Evolutionary conservation across 2,888 invertebrate genomes (phyloP), one percentile per base, ranked within the genome.

Genomic region (Drosophila barbarae): DNA sequence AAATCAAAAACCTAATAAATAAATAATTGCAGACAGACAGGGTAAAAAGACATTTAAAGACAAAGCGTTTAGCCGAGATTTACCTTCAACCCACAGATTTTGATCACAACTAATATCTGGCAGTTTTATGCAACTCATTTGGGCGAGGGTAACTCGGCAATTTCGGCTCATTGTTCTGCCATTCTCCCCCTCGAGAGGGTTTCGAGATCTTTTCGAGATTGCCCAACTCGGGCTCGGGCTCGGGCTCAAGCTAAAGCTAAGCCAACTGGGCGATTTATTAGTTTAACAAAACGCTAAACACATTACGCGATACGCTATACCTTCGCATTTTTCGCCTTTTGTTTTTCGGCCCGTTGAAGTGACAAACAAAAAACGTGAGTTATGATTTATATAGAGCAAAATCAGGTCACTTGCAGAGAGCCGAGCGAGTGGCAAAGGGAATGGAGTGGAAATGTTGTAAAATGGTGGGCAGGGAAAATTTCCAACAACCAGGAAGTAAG

Each of bases 281-380:
- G 65, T 61, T 51, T 64, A 61, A 61, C 61, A 61, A 61, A 64
- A 64, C 61, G 64, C 64, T 64, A 64, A 61, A 61, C 51, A 36
- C 61, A 42, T 50, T 51, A 64, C 34, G 50, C 50, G 13, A 23
- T 21, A 13, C 41, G 13, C 21, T 21, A 12, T 13, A 23, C 23
- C 42, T 9, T 34, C 8, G 9, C 23, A 7, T 35, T 54, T 35
- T 55, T 41, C 5, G 58, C 58, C 41, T 36, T 59, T 59, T 59
- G 42, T 59, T 34, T 61, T 15, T 15, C 23, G 26, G n/a, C 8
- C 41, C 15, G 30, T 18, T 52, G 65, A 65, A 63, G 63, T 65
- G 63, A 60, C 65, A 65, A 63, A 65, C 63, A 65, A 42, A 49
- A 51, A 63, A 35, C 65, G 65, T 52, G 66, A 52, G 63, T 52